These are phyloP conservation scores for Theocolax elegans DNA, from an alignment of 1,140 invertebrate genomes.

Conservation along the genomic window DNA sequence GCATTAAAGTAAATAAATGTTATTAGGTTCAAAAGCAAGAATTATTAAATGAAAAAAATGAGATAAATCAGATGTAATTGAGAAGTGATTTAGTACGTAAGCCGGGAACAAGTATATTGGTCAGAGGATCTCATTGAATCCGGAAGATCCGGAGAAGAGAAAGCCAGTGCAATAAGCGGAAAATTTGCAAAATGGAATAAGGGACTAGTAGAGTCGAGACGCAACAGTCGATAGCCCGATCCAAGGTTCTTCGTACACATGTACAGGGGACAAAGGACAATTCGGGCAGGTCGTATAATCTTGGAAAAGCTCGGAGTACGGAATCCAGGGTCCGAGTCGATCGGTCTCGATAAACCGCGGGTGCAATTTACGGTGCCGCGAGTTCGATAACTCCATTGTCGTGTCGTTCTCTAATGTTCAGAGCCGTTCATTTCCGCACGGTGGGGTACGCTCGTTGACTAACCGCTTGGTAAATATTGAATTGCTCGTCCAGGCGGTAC, in stretches of 20 bases:
- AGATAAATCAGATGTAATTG: no score
- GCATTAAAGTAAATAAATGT: no score
- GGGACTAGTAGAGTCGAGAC: not conserved
- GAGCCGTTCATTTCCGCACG: not conserved
- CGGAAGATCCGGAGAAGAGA: conserved; percentile 4
- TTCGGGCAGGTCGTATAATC: not conserved
- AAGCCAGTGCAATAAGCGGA: not conserved
- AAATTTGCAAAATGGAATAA: not conserved
- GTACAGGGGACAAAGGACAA: not conserved
- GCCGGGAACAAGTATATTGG: no score
- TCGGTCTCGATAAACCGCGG: no score
- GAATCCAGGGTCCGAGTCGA: no score
- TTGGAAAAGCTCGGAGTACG: no score
- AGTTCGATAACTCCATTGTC: conserved; percentile 18
- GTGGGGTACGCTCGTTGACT: not conserved
- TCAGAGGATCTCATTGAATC: no score
- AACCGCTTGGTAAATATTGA: conserved; percentile 21
- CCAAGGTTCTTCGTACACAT: no score
- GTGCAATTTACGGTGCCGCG: not conserved
- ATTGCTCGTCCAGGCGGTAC: not conserved
- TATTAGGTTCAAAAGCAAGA: no score
- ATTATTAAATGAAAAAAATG: no score
- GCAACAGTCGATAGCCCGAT: no score
- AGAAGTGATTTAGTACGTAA: no score
- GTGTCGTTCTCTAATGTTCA: not conserved